Conservation (phyloP, 2,113 vertebrate species). For the Perca fluviatilis region DNA sequence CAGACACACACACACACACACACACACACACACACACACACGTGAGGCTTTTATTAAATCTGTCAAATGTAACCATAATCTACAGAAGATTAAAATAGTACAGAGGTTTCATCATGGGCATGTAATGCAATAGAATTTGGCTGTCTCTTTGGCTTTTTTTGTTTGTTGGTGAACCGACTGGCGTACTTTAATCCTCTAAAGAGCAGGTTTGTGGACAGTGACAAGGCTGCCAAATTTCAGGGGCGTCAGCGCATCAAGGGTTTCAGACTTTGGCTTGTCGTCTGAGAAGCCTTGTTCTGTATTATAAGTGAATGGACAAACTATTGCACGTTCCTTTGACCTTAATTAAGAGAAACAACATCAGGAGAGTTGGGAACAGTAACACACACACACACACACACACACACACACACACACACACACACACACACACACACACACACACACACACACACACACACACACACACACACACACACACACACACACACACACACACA, state of each 20-base stretch:
- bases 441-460: not conserved
- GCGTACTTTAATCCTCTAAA: conserved; percentile 34
- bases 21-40: conserved; percentile 10
- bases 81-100: conserved; percentile 39
- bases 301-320: not conserved
- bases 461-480: not conserved
- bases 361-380: not conserved
- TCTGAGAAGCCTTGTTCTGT: not conserved
- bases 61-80: conserved; percentile 17
- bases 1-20: conserved; percentile 17
- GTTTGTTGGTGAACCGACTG: not conserved
- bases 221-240: conserved; percentile 21
- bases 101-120: not conserved
- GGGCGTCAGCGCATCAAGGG: not conserved
- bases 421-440: not conserved
- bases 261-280: conserved; percentile 13
- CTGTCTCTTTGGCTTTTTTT: not conserved
- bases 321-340: not conserved
- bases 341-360: not conserved
- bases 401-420: not conserved
- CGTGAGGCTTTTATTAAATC: conserved; percentile 35
- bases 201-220: conserved; percentile 16
- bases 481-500: not conserved
- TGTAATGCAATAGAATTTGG: conserved; percentile 30
- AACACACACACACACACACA: not conserved